Conservation (phyloP, 2,888 invertebrate species). For the Liopterus haemorrhoidalis region DNA sequence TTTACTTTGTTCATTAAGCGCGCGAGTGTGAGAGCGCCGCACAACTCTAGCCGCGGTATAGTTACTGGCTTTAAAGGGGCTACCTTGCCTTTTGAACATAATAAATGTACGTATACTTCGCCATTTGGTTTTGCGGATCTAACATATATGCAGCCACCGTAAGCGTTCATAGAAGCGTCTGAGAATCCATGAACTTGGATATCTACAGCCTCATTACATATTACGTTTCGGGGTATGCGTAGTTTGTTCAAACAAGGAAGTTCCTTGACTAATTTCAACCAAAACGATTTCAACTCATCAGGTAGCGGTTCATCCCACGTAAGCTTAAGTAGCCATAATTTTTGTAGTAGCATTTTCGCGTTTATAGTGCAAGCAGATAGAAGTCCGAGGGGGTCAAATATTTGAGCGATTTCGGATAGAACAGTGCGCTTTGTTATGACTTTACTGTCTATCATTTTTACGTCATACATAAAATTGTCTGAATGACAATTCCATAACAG, state of each 20-base stretch:
- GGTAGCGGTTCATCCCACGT: conserved; percentile 26
- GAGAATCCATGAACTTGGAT: conserved; percentile 31
- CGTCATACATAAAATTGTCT: too few relatives aligned
- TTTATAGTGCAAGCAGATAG: conserved; percentile 23
- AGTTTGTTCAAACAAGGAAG: conserved; percentile 14
- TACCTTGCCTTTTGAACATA: conserved; percentile 29
- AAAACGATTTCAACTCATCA: conserved; percentile 12
- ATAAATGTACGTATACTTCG: conserved; percentile 7
- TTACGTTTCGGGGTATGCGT: conserved; percentile 21
- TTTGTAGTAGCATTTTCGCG: conserved; percentile 26
- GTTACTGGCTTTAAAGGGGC: conserved; percentile 27
- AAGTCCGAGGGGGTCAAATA: conserved; percentile 29
- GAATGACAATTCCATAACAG: too few relatives aligned
- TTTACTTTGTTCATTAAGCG: conserved; percentile 18
- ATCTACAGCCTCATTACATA: not conserved
- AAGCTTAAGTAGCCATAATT: conserved; percentile 24
- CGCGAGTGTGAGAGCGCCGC: conserved; percentile 23
- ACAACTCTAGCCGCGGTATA: conserved; percentile 29
- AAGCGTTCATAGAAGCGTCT: conserved; percentile 27
- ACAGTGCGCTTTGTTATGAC: conserved; percentile 22
- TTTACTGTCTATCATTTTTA: too few relatives aligned
- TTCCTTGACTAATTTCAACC: conserved; percentile 18
- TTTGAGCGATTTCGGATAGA: conserved; percentile 25
- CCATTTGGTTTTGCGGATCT: conserved; percentile 14
- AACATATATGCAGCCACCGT: conserved; percentile 27